These are phyloP conservation scores for Glaucidium brasilianum DNA, from an alignment of 2,113 vertebrate genomes.

Conservation along the genomic window DNA sequence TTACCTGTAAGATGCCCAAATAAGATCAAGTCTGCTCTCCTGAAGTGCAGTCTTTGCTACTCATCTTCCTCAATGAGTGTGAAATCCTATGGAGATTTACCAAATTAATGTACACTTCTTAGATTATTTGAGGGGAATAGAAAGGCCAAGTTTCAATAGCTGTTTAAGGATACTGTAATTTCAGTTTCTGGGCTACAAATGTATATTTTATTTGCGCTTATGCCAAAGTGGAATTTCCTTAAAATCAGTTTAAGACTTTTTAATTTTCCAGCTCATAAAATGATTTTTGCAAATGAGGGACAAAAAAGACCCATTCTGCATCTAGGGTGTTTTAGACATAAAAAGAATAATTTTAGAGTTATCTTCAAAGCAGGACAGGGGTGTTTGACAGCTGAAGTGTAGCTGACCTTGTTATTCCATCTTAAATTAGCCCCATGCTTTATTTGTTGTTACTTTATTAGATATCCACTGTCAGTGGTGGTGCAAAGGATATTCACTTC, in stretches of 20 bases:
- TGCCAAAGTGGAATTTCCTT: background rate
- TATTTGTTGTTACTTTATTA: background rate
- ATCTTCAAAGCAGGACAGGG: background rate
- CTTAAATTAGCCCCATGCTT: background rate
- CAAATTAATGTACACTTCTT: background rate
- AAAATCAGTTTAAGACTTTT: background rate
- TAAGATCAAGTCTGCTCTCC: background rate
- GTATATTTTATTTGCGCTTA: background rate
- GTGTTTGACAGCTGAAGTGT: background rate
- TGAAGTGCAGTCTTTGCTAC: background rate
- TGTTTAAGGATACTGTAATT: background rate
- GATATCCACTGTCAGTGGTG: background rate
- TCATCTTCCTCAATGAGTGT: background rate
- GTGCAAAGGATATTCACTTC: background rate
- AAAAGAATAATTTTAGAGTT: background rate
- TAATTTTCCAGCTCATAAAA: background rate
- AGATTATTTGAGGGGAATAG: background rate
- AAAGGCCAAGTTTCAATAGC: background rate
- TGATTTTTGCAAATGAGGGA: background rate
- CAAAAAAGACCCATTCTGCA: background rate
- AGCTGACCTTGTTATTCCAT: background rate
- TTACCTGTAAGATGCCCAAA: background rate
- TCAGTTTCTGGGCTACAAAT: background rate
- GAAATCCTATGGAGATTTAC: background rate
- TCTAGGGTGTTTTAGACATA: background rate